Percentiles rank a stretch among this genome's conserved stretches.
These are phyloP conservation scores for Pseudopodoces humilis DNA, from an alignment of 2,113 vertebrate species.

Conservation along the genomic window DNA sequence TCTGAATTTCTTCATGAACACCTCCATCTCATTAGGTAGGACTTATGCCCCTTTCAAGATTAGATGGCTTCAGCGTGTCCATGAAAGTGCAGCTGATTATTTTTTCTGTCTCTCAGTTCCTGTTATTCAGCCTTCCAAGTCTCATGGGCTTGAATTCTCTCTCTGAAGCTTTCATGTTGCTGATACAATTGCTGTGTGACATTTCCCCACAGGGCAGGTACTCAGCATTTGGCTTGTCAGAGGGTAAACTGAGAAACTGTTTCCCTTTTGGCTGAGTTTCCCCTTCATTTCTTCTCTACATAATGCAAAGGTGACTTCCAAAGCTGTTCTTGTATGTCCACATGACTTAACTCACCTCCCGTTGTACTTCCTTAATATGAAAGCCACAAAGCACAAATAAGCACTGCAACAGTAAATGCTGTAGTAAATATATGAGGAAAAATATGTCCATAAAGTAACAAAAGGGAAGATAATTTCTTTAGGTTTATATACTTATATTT, in stretches of 20 bases:
- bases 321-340: background rate
- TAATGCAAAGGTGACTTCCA: background rate
- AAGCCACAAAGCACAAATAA: background rate
- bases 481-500: background rate
- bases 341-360: background rate
- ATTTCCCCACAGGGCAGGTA: background rate
- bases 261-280: background rate
- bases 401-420: background rate
- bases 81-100: background rate
- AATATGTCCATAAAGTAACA: background rate
- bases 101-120: background rate
- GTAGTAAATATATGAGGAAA: background rate
- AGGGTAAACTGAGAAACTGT: background rate
- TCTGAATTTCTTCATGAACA: background rate
- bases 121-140: background rate
- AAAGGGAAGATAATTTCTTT: background rate
- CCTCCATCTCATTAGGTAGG: background rate
- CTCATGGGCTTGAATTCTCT: background rate
- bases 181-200: background rate
- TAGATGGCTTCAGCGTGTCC: background rate
- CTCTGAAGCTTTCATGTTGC: background rate
- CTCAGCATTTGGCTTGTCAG: background rate
- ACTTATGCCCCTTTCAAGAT: background rate
- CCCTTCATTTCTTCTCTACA: background rate
- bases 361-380: background rate